Percentiles rank a stretch among this genome's conserved stretches.
These are phyloP conservation scores for Distichodus sexfasciatus DNA, from an alignment of 2,797 vertebrate species.

Conservation along the genomic window DNA sequence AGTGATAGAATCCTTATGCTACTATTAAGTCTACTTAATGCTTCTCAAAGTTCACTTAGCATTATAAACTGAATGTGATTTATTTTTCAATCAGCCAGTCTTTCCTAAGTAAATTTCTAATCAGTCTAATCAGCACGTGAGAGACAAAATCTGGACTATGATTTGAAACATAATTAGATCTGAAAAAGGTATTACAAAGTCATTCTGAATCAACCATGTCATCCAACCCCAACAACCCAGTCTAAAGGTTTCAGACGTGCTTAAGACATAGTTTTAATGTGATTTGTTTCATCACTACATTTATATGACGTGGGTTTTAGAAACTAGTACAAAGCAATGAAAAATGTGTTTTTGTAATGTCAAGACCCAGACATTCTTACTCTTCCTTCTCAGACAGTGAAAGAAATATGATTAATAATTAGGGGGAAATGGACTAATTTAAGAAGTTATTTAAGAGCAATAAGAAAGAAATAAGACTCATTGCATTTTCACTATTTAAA, in stretches of 20 bases:
- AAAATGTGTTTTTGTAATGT: constrained; percentile 19
- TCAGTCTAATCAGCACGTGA: too few species aligned
- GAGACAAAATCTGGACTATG: not conserved
- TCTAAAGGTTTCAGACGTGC: not conserved
- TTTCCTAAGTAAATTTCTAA: not conserved
- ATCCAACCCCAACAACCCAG: not conserved
- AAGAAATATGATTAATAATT: not conserved
- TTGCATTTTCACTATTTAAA: not conserved
- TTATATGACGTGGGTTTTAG: not conserved
- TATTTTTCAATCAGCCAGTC: not conserved
- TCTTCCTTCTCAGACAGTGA: not conserved
- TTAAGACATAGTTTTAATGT: not conserved
- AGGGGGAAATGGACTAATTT: not conserved
- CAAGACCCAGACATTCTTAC: constrained; percentile 14
- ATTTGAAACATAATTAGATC: not conserved
- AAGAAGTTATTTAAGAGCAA: not conserved
- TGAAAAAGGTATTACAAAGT: not conserved
- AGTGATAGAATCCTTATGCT: not conserved
- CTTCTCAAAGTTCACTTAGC: not conserved
- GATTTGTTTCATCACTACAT: not conserved
- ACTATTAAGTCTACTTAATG: not conserved
- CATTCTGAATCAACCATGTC: not conserved
- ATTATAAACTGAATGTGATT: not conserved
- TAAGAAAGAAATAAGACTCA: not conserved
- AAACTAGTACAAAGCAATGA: not conserved